A percentile compares a stretch with the other conserved stretches of the same genome.
These are phyloP conservation scores for Caenorhabditis auriculariae DNA, from an alignment of 2,888 invertebrate genomes.

Conservation along the genomic window DNA sequence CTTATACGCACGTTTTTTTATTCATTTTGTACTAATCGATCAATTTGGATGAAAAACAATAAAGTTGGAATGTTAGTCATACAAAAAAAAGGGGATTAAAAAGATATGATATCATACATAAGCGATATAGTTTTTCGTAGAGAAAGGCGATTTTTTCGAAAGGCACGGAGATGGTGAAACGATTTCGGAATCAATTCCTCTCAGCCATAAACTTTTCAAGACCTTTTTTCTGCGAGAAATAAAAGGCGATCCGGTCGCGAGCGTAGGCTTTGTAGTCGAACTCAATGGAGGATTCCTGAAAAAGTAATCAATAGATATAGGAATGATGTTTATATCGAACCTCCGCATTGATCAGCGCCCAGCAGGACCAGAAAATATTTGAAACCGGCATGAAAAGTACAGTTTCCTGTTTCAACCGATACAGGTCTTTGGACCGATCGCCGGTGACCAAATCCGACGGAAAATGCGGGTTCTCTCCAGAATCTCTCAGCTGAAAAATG, in stretches of 20 bases:
- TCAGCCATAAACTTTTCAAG: slow-evolving; percentile 30
- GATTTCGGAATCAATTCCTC: slow-evolving; percentile 1
- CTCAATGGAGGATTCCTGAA: slow-evolving; percentile 30
- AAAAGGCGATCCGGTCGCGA: slow-evolving; percentile 44
- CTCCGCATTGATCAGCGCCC: slow-evolving; percentile 47
- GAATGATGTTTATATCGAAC: background rate
- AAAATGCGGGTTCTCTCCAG: slow-evolving; percentile 34
- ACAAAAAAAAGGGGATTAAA: too few relatives aligned
- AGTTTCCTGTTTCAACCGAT: slow-evolving; percentile 32
- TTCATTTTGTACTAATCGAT: too few relatives aligned
- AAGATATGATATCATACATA: background rate
- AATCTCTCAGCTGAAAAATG: slow-evolving; percentile 27
- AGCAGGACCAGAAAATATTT: slow-evolving; percentile 46
- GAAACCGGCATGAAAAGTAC: slow-evolving; percentile 47
- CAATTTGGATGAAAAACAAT: too few relatives aligned
- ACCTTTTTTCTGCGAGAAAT: slow-evolving; percentile 38
- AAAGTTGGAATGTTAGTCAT: too few relatives aligned
- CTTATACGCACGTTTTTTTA: too few relatives aligned
- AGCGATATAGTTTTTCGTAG: slow-evolving; percentile 3
- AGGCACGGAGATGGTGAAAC: background rate
- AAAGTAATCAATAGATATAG: background rate
- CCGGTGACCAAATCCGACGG: slow-evolving; percentile 44
- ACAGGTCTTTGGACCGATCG: slow-evolving; percentile 30
- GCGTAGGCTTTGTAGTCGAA: slow-evolving; percentile 43
- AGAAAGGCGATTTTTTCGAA: slow-evolving; percentile 1